A percentile compares a stretch with the other conserved stretches of the same genome.
Conservation (phyloP, 2,113 vertebrate species). For the Alouatta palliata region DNA sequence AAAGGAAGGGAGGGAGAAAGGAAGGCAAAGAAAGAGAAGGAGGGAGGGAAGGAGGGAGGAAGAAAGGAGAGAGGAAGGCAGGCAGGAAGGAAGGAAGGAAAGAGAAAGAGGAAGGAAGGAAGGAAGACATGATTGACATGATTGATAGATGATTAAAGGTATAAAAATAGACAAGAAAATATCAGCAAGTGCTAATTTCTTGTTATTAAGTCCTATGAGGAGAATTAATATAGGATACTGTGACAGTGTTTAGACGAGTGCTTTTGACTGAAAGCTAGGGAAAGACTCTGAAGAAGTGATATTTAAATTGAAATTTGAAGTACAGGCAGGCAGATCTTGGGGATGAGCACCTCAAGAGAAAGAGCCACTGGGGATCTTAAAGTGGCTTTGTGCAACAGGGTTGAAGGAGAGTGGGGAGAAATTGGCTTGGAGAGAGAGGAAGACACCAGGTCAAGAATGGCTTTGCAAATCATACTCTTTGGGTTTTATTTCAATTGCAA, state of each 20-base stretch:
- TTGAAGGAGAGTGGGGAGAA: background rate
- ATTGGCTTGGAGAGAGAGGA: background rate
- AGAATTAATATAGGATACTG: background rate
- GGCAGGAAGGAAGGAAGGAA: rapidly evolving
- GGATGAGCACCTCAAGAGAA: background rate
- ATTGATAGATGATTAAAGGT: background rate
- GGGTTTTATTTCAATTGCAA: background rate
- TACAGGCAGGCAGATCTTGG: background rate
- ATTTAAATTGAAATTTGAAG: background rate
- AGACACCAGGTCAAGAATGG: background rate
- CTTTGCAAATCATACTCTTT: background rate
- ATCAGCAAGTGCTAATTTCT: background rate
- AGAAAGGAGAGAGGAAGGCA: no score
- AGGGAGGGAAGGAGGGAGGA: rapidly evolving
- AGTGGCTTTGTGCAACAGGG: background rate
- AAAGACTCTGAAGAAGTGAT: background rate
- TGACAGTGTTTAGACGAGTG: background rate
- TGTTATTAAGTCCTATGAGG: background rate
- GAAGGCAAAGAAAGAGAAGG: no score
- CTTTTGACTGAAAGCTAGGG: background rate
- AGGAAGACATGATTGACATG: no score
- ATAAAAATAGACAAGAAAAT: background rate
- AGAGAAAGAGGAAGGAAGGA: rapidly evolving
- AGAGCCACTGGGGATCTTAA: background rate
- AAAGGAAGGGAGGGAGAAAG: rapidly evolving